phyloP scores from a whole-genome alignment of 2,113 vertebrate species.

The Sardina pilchardus region DNA sequence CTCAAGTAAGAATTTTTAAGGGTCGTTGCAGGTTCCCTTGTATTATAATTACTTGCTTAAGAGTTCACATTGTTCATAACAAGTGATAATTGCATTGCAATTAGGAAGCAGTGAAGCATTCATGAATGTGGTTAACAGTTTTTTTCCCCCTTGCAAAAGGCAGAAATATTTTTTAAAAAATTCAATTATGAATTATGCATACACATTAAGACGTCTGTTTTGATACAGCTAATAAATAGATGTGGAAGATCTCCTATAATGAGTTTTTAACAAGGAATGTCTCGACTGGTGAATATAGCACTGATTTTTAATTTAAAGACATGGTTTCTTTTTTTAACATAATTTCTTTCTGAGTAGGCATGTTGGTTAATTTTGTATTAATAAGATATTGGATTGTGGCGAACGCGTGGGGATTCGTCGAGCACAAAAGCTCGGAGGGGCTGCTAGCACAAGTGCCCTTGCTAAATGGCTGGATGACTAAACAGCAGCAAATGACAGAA shows the following conservation, averaged over 20 bases:
- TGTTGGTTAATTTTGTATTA: conserved; percentile 72
- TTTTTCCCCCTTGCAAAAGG: conserved; percentile 52
- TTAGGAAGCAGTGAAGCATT: conserved; percentile 69
- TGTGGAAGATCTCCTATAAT: conserved; percentile 66
- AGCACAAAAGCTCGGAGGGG: conserved; percentile 53
- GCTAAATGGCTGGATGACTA: conserved; percentile 60
- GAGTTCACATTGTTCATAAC: conserved; percentile 75
- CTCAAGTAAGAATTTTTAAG: conserved; percentile 61
- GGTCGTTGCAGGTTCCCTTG: conserved; percentile 73
- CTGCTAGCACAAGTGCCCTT: conserved; percentile 52
- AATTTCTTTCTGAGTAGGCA: conserved; percentile 56
- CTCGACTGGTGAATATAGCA: conserved; percentile 57
- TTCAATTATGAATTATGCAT: conserved; percentile 69
- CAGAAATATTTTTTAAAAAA: conserved; percentile 58
- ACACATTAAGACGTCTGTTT: conserved; percentile 71
- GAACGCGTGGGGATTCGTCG: conserved; percentile 57
- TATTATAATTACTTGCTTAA: conserved; percentile 77
- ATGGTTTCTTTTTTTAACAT: conserved; percentile 48
- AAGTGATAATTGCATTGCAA: conserved; percentile 74
- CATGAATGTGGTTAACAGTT: conserved; percentile 67
- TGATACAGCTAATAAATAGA: conserved; percentile 73
- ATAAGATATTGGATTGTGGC: conserved; percentile 70
- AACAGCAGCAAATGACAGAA: conserved; percentile 67
- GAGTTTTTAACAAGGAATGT: conserved; percentile 70
- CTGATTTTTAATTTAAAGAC: conserved; percentile 69